Conservation (phyloP, 2,888 invertebrate species). For the Trichopoda pennipes region DNA sequence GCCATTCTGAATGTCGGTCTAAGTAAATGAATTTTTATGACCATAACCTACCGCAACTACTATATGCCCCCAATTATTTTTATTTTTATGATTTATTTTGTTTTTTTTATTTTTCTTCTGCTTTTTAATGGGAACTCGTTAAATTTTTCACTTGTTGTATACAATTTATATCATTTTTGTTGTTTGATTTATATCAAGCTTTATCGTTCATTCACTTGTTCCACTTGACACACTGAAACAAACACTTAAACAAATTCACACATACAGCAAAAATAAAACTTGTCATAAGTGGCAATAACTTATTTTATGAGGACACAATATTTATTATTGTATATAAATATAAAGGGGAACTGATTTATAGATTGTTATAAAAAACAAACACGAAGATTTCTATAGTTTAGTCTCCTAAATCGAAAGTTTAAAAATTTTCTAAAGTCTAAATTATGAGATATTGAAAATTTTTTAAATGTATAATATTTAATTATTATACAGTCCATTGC, state of each 20-base stretch:
- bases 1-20: not conserved
- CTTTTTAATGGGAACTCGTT: constrained; percentile 28
- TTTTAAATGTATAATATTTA: too few species aligned
- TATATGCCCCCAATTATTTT: constrained; percentile 13
- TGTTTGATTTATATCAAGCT: constrained; percentile 22
- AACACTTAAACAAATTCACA: constrained; percentile 7
- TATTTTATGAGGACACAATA: constrained; percentile 72
- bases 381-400: too few species aligned
- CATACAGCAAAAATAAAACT: constrained; percentile 22
- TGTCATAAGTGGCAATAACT: constrained; percentile 76
- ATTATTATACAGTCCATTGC: too few species aligned
- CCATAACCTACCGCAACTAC: constrained; percentile 76
- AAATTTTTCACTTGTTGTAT: constrained; percentile 29
- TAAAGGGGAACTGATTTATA: too few species aligned
- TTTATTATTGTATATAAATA: not conserved
- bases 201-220: constrained; percentile 24
- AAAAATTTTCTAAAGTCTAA: too few species aligned
- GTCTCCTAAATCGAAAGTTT: too few species aligned
- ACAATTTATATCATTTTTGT: constrained; percentile 15
- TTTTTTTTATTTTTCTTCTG: too few species aligned
- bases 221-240: not conserved
- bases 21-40: constrained; percentile 8
- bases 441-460: too few species aligned
- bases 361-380: too few species aligned
- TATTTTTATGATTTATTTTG: too few species aligned